Percentiles rank a stretch among this genome's conserved stretches.
These are phyloP conservation scores for Helleia helle DNA, from an alignment of 2,888 invertebrate species.

Conservation along the genomic window DNA sequence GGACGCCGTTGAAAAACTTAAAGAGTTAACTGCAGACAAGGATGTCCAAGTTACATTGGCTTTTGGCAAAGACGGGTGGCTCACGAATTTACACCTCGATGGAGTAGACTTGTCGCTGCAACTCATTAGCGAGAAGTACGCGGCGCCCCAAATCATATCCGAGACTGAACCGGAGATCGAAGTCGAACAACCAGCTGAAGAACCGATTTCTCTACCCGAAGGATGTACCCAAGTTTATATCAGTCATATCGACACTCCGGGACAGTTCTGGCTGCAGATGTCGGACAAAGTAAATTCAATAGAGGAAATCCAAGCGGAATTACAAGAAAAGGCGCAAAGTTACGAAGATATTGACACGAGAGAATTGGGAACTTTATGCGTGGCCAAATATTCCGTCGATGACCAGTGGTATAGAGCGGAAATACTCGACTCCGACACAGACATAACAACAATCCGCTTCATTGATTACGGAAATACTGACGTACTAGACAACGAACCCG, in stretches of 20 bases:
- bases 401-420: conserved; percentile 94
- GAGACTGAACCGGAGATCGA: conserved; percentile 33
- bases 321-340: conserved; percentile 73
- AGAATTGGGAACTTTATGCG: conserved; percentile 77
- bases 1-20: conserved; percentile 40
- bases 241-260: conserved; percentile 83
- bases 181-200: conserved; percentile 29
- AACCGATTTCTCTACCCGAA: conserved; percentile 42
- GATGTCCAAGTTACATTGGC: conserved; percentile 69
- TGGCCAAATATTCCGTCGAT: conserved; percentile 88
- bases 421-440: conserved; percentile 85
- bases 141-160: conserved; percentile 38
- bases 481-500: conserved; percentile 77
- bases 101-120: conserved; percentile 67
- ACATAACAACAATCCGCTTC: conserved; percentile 84
- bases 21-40: conserved; percentile 61
- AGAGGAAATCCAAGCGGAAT: conserved; percentile 74
- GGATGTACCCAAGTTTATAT: conserved; percentile 71
- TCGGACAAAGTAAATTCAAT: conserved; percentile 71
- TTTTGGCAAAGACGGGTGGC: conserved; percentile 71
- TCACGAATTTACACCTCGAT: conserved; percentile 63
- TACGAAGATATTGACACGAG: conserved; percentile 71
- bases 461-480: conserved; percentile 88
- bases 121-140: conserved; percentile 53
- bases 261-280: conserved; percentile 83